Evolutionary conservation across 2,113 vertebrate species (phyloP).

Genomic region (Epinephelus moara): DNA sequence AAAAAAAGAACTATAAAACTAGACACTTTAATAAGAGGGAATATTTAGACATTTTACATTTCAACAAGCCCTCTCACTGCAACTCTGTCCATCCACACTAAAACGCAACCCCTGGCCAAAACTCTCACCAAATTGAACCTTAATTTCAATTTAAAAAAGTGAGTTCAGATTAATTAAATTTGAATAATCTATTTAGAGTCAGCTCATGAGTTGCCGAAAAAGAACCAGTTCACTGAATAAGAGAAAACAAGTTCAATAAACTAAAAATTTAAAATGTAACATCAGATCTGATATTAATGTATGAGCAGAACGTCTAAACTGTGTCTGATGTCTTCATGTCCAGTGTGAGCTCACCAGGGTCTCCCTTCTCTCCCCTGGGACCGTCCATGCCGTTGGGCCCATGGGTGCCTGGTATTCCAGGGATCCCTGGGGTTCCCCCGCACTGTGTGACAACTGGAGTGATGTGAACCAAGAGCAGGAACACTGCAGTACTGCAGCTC

Average conservation of each 20-base stretch:
- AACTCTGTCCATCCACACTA: too few relatives aligned
- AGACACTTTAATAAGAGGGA: too few relatives aligned
- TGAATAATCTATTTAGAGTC: neutral
- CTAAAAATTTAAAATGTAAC: neutral
- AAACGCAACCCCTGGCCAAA: too few relatives aligned
- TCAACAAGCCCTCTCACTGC: too few relatives aligned
- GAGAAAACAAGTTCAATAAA: neutral
- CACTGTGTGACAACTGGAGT: conserved; percentile 30
- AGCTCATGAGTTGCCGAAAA: neutral
- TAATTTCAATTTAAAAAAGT: neutral
- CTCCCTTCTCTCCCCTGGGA: conserved; percentile 59
- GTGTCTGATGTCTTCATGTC: neutral
- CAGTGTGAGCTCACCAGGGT: conserved; percentile 58
- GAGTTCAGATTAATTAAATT: neutral
- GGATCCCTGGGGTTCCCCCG: conserved; percentile 35
- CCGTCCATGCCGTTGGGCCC: conserved; percentile 60
- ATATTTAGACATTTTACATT: too few relatives aligned
- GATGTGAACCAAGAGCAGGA: conserved; percentile 41
- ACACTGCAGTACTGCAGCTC: conserved; percentile 40
- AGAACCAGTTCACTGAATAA: neutral
- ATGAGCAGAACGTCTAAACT: neutral
- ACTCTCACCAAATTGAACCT: too few relatives aligned
- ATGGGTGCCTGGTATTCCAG: conserved; percentile 66
- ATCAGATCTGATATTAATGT: too few relatives aligned
- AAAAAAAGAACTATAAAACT: too few relatives aligned